Conservation (phyloP, 2,888 invertebrate genomes). For the Drepana falcataria region DNA sequence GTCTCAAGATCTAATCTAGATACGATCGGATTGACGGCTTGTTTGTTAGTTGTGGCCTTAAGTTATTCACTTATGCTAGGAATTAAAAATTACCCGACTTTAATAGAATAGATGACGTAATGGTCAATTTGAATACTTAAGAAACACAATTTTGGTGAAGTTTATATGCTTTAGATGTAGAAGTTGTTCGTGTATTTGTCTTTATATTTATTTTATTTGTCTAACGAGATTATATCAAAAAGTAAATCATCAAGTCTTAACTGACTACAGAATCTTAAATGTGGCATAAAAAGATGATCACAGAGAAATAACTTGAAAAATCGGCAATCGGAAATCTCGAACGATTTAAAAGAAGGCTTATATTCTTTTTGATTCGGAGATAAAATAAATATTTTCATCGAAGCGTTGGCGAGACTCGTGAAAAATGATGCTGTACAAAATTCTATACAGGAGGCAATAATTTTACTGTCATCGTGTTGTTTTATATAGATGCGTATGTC, state of each 20-base stretch:
- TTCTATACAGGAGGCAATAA: conserved; percentile 12
- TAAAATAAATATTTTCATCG: conserved; percentile 10
- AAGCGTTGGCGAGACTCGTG: conserved; percentile 10
- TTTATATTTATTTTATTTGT: too few species aligned
- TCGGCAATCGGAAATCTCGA: background rate
- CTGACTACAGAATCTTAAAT: background rate
- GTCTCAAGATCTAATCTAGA: conserved; percentile 45
- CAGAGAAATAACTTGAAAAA: background rate
- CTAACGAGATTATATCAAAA: too few species aligned
- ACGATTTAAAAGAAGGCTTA: background rate
- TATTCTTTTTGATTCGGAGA: background rate
- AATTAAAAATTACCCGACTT: conserved; percentile 6
- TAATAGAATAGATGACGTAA: background rate
- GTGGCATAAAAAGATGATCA: background rate
- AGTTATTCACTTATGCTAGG: conserved; percentile 33
- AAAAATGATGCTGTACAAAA: conserved; percentile 20
- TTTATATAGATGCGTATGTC: too few species aligned
- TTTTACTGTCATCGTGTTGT: conserved; percentile 2
- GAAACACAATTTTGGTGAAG: too few species aligned
- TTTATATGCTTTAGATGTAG: too few species aligned
- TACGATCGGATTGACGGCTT: conserved; percentile 38
- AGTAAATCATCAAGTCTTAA: background rate
- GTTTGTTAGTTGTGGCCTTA: conserved; percentile 33
- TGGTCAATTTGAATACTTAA: background rate
- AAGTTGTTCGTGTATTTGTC: too few species aligned